Conservation (phyloP, 2,797 vertebrate species). For the Danio choprae region DNA sequence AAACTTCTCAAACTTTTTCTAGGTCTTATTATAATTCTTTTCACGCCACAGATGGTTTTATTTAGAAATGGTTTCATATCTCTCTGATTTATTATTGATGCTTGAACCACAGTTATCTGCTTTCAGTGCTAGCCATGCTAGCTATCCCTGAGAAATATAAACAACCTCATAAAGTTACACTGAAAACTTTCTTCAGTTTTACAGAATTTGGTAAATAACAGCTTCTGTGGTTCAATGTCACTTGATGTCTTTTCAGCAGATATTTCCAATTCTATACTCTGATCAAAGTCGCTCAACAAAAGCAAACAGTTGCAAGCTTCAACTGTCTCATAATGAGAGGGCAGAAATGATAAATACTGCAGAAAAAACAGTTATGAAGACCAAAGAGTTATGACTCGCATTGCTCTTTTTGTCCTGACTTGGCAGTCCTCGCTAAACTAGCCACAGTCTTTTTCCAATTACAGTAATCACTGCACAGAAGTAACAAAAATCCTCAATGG, state of each 20-base stretch:
- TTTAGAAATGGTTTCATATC: slow-evolving; percentile 35
- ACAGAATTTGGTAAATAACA: not conserved
- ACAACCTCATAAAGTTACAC: not conserved
- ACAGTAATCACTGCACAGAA: slow-evolving; percentile 33
- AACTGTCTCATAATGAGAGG: slow-evolving; percentile 18
- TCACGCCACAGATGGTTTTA: slow-evolving; percentile 43
- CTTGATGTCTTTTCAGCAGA: slow-evolving; percentile 13
- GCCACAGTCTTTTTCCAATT: slow-evolving; percentile 44
- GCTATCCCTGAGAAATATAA: slow-evolving; percentile 11
- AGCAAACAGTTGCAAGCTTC: slow-evolving; percentile 13
- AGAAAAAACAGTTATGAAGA: slow-evolving; percentile 26
- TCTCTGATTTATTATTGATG: slow-evolving; percentile 19
- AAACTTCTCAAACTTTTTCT: not conserved
- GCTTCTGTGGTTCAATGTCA: not conserved
- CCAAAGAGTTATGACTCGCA: not conserved
- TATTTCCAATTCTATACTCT: not conserved
- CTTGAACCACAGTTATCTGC: slow-evolving; percentile 1
- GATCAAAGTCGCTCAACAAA: slow-evolving; percentile 8
- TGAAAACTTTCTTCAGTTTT: not conserved
- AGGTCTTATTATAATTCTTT: slow-evolving; percentile 24
- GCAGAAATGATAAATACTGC: slow-evolving; percentile 5
- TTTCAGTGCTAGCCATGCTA: slow-evolving; percentile 20
- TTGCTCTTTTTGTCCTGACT: slow-evolving; percentile 17
- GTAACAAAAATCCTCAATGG: slow-evolving; percentile 25
- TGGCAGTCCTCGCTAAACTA: slow-evolving; percentile 15